Evolutionary conservation across 2,113 vertebrate genomes (phyloP).

Genomic region (Coreoperca whiteheadi): DNA sequence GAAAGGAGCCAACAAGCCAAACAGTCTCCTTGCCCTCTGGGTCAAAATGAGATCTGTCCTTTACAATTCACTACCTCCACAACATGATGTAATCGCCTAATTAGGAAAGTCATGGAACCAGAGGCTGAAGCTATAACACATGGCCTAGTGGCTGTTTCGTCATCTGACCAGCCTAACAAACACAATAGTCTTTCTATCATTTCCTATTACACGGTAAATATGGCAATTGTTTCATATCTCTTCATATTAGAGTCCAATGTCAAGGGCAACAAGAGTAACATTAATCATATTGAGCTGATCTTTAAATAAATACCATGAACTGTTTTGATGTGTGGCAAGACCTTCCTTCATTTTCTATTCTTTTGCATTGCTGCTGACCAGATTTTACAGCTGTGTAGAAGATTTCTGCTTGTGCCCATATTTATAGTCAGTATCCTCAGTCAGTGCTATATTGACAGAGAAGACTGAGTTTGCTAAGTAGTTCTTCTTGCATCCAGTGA

Average conservation of each 20-base stretch:
- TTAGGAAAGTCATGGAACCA: constrained; percentile 56
- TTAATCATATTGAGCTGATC: background rate
- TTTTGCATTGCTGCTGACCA: background rate
- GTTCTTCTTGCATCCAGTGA: no score
- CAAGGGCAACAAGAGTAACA: background rate
- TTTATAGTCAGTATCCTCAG: no score
- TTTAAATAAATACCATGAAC: background rate
- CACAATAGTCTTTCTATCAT: background rate
- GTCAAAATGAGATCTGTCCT: constrained; percentile 42
- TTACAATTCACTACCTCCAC: constrained; percentile 56
- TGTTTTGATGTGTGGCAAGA: background rate
- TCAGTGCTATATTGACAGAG: no score
- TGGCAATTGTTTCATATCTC: background rate
- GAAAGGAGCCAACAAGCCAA: constrained; percentile 11
- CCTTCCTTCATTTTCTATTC: background rate
- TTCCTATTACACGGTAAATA: background rate
- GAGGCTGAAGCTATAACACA: constrained; percentile 40
- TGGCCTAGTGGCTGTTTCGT: constrained; percentile 24
- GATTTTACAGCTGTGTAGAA: background rate
- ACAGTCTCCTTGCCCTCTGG: constrained; percentile 22
- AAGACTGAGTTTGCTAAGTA: no score
- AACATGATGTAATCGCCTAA: constrained; percentile 55
- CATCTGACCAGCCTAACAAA: constrained; percentile 12
- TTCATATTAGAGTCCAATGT: background rate
- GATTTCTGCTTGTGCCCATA: background rate